These are phyloP conservation scores for Thereva unica DNA, from an alignment of 2,888 invertebrate species.

Conservation along the genomic window DNA sequence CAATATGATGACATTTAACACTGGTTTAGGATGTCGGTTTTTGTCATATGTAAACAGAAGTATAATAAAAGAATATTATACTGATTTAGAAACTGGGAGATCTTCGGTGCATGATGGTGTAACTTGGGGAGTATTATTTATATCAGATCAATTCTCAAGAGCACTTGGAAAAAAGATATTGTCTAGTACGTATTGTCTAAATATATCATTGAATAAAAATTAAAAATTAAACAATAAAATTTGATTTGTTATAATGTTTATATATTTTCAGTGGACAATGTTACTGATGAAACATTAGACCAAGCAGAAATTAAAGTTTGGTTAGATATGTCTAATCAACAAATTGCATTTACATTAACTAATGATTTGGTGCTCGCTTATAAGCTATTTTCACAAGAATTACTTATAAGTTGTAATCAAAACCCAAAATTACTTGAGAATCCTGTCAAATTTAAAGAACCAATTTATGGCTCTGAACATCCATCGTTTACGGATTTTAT, in stretches of 20 bases:
- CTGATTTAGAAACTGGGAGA: conserved; percentile 68
- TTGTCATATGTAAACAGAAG: conserved; percentile 75
- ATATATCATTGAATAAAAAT: background rate
- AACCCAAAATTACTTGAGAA: conserved; percentile 87
- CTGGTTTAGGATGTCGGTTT: conserved; percentile 78
- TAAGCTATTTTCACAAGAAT: conserved; percentile 77
- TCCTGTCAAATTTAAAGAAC: conserved; percentile 85
- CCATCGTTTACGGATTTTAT: conserved; percentile 96
- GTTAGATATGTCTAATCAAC: conserved; percentile 95
- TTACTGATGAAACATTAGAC: conserved; percentile 84
- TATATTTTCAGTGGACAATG: conserved; percentile 65
- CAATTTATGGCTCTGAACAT: conserved; percentile 85
- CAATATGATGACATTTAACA: conserved; percentile 59
- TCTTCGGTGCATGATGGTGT: conserved; percentile 75
- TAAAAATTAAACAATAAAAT: background rate
- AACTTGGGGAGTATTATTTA: conserved; percentile 87
- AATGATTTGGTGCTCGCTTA: conserved; percentile 84
- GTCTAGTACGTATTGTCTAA: conserved; percentile 65
- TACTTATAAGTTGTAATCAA: conserved; percentile 73
- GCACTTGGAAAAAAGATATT: conserved; percentile 81
- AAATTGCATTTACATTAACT: conserved; percentile 88
- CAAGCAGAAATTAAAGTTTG: conserved; percentile 86
- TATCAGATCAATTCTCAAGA: conserved; percentile 87
- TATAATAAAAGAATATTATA: conserved; percentile 72
- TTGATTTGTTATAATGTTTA: background rate